These are phyloP conservation scores for Cybosia mesomella DNA, from an alignment of 2,888 invertebrate genomes.

Conservation along the genomic window DNA sequence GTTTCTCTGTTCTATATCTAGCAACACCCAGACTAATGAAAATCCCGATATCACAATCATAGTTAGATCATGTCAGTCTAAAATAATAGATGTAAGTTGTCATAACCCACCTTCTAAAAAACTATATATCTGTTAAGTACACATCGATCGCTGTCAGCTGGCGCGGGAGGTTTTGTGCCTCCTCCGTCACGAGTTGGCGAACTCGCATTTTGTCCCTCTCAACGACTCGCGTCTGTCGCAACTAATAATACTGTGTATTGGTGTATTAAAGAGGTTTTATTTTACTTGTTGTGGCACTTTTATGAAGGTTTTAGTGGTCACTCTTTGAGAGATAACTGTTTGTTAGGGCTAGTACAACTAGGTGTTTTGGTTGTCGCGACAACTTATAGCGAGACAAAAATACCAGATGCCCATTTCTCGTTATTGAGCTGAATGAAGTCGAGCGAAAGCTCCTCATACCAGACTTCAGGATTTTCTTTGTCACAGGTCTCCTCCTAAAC, in stretches of 20 bases:
- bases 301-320: constrained; percentile 5
- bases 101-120: neutral
- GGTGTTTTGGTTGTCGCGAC: neutral
- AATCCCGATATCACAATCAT: too few species aligned
- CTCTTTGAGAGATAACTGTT: neutral
- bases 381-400: neutral
- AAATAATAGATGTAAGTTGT: neutral
- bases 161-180: constrained; percentile 26
- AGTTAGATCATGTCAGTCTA: too few species aligned
- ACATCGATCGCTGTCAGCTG: constrained; percentile 15
- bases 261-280: constrained; percentile 20
- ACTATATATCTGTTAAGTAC: neutral
- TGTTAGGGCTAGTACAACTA: neutral
- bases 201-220: constrained; percentile 43
- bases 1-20: too few species aligned
- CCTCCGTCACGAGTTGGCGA: constrained; percentile 55
- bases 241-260: constrained; percentile 46
- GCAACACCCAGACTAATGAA: too few species aligned
- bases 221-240: constrained; percentile 39
- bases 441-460: too few species aligned
- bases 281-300: constrained; percentile 10
- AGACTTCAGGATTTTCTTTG: too few species aligned
- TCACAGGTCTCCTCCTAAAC: too few species aligned
- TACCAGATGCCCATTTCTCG: too few species aligned
- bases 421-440: too few species aligned